Evolutionary conservation across 2,888 invertebrate species (phyloP).

Genomic region (Trypoxylon attenuatum): DNA sequence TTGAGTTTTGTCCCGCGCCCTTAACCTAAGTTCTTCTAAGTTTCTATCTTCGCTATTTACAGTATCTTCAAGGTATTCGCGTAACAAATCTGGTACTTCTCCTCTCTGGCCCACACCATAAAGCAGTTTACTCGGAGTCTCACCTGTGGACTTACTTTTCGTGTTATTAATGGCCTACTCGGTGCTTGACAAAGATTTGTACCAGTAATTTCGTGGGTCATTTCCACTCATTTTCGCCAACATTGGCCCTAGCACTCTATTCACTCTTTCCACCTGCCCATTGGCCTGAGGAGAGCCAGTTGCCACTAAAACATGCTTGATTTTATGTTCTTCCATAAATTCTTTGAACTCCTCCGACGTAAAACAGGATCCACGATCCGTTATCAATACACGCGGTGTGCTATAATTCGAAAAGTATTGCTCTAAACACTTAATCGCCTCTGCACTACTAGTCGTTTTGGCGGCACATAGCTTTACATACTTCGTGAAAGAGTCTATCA

Average conservation of each 20-base stretch:
- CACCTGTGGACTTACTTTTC: conserved; percentile 11
- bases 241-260: conserved; percentile 20
- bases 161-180: too few relatives aligned
- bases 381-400: background rate
- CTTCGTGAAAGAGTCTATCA: conserved; percentile 8
- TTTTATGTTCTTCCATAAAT: conserved; percentile 37
- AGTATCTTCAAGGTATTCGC: background rate
- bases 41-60: background rate
- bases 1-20: background rate
- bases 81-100: conserved; percentile 1
- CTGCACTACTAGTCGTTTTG: background rate
- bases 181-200: too few relatives aligned
- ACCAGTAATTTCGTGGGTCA: too few relatives aligned
- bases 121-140: conserved; percentile 11
- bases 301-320: conserved; percentile 56
- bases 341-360: conserved; percentile 52
- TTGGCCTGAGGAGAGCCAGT: conserved; percentile 56
- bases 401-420: conserved; percentile 46
- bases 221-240: conserved; percentile 10
- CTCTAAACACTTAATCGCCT: conserved; percentile 41
- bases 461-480: conserved; percentile 2
- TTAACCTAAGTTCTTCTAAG: background rate
- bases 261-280: conserved; percentile 52
- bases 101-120: conserved; percentile 19
- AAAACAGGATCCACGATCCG: conserved; percentile 50